phyloP scores from a whole-genome alignment of 2,888 invertebrate species.

The Clitarchus hookeri region DNA sequence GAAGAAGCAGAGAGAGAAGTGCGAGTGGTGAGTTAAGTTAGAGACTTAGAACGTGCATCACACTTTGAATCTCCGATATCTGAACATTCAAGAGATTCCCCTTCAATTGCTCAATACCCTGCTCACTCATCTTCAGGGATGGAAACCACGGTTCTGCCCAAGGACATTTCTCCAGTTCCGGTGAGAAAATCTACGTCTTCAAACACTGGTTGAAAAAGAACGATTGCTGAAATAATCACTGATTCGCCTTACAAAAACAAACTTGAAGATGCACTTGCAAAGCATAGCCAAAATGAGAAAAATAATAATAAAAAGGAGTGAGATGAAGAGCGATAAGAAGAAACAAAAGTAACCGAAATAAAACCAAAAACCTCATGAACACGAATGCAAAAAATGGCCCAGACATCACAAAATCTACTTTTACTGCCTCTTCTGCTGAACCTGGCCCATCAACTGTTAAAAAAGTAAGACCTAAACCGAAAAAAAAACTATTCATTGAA shows the following conservation, averaged over 20 bases:
- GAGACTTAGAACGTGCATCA: neutral
- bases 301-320: neutral
- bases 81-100: constrained; percentile 11
- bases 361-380: neutral
- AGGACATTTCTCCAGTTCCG: neutral
- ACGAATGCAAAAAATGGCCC: neutral
- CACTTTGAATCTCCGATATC: neutral
- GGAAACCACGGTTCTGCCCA: neutral
- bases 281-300: neutral
- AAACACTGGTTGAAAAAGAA: neutral
- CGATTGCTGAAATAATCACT: neutral
- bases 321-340: neutral
- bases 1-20: neutral
- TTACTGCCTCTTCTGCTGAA: no score
- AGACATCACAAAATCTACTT: neutral
- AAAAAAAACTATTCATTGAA: neutral
- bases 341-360: neutral
- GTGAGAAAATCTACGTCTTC: neutral
- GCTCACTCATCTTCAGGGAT: neutral
- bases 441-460: neutral
- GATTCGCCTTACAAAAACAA: neutral
- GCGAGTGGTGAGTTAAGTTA: neutral
- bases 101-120: neutral
- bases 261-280: neutral
- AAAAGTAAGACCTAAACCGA: neutral